Base-by-base conservation (phyloP, 1,140 invertebrate genomes). In the Monomorium pharaonis region DNA sequence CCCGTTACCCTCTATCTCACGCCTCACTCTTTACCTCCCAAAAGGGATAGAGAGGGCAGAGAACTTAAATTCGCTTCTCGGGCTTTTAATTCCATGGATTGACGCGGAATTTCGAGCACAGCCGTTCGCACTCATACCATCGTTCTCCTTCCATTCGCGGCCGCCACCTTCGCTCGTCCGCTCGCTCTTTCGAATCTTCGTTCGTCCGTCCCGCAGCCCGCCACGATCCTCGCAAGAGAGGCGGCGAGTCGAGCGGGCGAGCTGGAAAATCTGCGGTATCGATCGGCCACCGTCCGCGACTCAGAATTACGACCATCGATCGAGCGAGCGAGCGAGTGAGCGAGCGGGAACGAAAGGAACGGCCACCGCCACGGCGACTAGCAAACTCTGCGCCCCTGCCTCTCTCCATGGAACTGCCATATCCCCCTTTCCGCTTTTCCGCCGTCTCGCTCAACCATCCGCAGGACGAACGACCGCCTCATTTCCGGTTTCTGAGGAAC, bases 51-150 rank as follows among this genome's bases (percentile, higher is more conserved):
- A 70, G n/a, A 58, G 58, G 33, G 21, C 33, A 42, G 49, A 65
- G 75, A 89, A 92, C 89, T 92, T 92, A 91, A 92, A 93, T 91
- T 93, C 87, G 87, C 86, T 90, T 91, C 84, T 85, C 81, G 86
- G 91, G 90, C 88, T 93, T 93, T 94, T 94, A 94, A 94, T 94
- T 92, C 89, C 65, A 89, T 85, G 85, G 85, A 92, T 92, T 87
- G 88, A 91, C 90, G 77, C 86, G 88, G 78, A 88, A 88, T 87
- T 88, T 85, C 86, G 69, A 75, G 54, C 74, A 44, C 33, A 76
- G 58, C 37, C 78, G 54, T 62, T 70, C 60, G 42, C 83, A 69
- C 47, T 42, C 54, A 70, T 49, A n/a, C 85, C 65, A 27, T 21
- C 81, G 72, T 30, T 6, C 24, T 14, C 44, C 27, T 44, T 27